Evolutionary conservation across 2,888 invertebrate genomes (phyloP).

Genomic region (Cerastoderma edule): DNA sequence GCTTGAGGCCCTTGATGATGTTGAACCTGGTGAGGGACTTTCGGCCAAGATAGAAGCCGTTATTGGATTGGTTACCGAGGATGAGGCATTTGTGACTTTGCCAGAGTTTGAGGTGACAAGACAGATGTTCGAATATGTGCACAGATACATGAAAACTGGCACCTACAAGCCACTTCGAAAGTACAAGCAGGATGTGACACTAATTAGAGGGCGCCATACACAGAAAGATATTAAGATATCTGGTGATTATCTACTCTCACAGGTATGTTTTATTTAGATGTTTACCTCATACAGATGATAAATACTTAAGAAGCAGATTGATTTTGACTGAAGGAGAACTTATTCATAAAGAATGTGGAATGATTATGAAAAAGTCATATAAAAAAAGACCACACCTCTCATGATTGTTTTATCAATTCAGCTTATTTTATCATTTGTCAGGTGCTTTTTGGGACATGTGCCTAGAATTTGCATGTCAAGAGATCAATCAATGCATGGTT

Average conservation of each 20-base stretch:
- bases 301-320: neutral
- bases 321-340: neutral
- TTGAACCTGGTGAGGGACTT: slow-evolving; percentile 19
- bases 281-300: neutral
- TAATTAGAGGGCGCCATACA: slow-evolving; percentile 49
- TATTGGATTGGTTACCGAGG: slow-evolving; percentile 7
- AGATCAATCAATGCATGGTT: no score
- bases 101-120: slow-evolving; percentile 6
- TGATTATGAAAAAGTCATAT: no score
- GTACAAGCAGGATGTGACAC: slow-evolving; percentile 47
- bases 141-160: slow-evolving; percentile 34
- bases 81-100: slow-evolving; percentile 1
- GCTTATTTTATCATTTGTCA: neutral
- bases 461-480: no score
- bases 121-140: slow-evolving; percentile 29
- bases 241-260: slow-evolving; percentile 40
- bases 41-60: slow-evolving; percentile 24
- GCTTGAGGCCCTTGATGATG: slow-evolving; percentile 27
- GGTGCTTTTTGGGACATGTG: no score
- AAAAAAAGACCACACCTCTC: no score
- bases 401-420: no score
- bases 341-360: neutral
- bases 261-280: slow-evolving; percentile 28
- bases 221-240: slow-evolving; percentile 39
- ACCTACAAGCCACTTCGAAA: slow-evolving; percentile 23